These are phyloP conservation scores for Odobenus rosmarus DNA, from an alignment of 2,113 vertebrate genomes.

Conservation along the genomic window DNA sequence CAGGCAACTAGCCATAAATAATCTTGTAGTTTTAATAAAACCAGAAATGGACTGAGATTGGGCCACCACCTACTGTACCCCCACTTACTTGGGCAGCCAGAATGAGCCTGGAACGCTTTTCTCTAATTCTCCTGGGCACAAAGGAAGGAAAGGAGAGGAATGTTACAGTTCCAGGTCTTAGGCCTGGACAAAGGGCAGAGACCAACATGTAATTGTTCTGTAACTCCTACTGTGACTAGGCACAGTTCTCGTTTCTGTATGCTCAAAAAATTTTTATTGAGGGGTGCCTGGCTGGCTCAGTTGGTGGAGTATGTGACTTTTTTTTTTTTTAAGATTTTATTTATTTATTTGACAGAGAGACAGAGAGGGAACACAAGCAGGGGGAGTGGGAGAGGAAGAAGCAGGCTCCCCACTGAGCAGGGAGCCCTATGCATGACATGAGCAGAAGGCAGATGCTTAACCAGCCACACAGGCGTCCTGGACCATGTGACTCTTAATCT, in stretches of 20 bases:
- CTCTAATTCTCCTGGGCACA: neutral
- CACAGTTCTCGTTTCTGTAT: neutral
- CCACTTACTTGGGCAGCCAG: neutral
- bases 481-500: neutral
- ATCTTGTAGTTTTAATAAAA: constrained; percentile 1
- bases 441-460: too few relatives aligned
- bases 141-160: neutral
- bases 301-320: neutral
- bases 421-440: too few relatives aligned
- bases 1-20: neutral
- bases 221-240: neutral
- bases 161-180: neutral
- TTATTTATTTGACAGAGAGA: too few relatives aligned
- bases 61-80: neutral
- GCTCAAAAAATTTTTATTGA: constrained; percentile 25
- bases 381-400: too few relatives aligned
- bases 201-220: neutral
- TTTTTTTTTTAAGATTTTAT: too few relatives aligned
- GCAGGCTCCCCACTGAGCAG: too few relatives aligned
- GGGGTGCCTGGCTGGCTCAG: neutral
- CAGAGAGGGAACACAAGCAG: too few relatives aligned
- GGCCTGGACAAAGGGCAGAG: neutral
- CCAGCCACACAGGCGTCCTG: too few relatives aligned
- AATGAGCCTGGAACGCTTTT: neutral
- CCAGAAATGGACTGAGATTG: neutral